Evolutionary conservation across 2,113 vertebrate species (phyloP), one percentile per base, ranked within the genome.

Genomic region (Martes martes): DNA sequence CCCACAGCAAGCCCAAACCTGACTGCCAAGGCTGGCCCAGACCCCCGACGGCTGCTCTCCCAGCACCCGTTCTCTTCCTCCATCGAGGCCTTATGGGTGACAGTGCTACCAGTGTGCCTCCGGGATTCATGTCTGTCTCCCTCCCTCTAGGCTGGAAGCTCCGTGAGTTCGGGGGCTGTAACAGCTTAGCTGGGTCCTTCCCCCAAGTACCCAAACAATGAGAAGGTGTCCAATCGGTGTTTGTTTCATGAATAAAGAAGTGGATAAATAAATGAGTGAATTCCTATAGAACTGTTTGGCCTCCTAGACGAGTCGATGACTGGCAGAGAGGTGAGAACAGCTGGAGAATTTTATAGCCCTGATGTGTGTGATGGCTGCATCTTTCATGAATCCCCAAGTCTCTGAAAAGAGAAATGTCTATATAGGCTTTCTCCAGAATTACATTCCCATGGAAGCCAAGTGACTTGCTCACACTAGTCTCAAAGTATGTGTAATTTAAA

Each of bases 341-440:
- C 50, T 63, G n/a, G 71, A 80, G 45, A 90, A 36, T 28, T 83
- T 21, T 73, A 67, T 63, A 96, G 45, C n/a, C 80, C 59, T 89
- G 79, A 90, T 92, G 63, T 97, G 85, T 86, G 59, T 73, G 36
- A 59, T 65, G 47, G 69, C 79, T 85, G 42, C 24, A 63, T 95
- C 21, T 57, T 91, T 95, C 76, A 73, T 69, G 13, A 95, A 74
- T 85, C 47, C 50, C 36, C 59, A 95, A 85, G 36, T 93, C 50
- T 93, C 89, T 82, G 59, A 88, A 96, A 95, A 95, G 16, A 87
- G n/a, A 81, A 89, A 95, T 69, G 42, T 95, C 94, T 84, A 76
- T 33, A 81, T 57, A 26, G 18, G 33, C 28, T 82, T 95, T 97
- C 57, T 94, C 82, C 26, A 52, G 89, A 91, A 91, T 67, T 33